Evolutionary conservation across 2,888 invertebrate species (phyloP).

Genomic region (Encarsia formosa): DNA sequence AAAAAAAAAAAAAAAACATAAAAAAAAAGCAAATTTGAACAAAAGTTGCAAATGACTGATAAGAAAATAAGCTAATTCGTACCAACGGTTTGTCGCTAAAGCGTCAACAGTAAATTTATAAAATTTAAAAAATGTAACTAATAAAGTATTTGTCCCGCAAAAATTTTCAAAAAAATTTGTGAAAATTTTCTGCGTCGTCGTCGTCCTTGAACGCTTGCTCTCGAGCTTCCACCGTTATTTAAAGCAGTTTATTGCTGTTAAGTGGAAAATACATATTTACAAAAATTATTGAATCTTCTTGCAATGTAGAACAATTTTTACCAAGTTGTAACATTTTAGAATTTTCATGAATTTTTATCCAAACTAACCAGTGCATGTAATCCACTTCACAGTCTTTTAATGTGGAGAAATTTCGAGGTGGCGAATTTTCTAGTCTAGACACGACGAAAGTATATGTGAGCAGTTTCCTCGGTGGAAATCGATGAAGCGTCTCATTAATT

Average conservation of each 20-base stretch:
- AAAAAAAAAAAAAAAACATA: constrained; percentile 9
- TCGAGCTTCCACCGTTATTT: constrained; percentile 26
- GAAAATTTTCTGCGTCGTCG: constrained; percentile 21
- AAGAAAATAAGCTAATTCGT: constrained; percentile 13
- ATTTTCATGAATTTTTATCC: background rate
- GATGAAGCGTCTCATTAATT: constrained; percentile 23
- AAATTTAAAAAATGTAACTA: constrained; percentile 19
- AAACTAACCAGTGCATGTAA: too few relatives aligned
- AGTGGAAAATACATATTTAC: constrained; percentile 8
- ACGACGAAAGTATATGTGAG: constrained; percentile 24
- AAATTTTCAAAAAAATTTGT: constrained; percentile 15
- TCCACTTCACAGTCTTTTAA: constrained; percentile 16
- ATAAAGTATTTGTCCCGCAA: constrained; percentile 19
- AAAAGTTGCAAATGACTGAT: constrained; percentile 21
- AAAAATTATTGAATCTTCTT: background rate
- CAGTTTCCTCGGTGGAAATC: constrained; percentile 23
- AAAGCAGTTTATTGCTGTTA: constrained; percentile 17
- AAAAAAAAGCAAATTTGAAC: constrained; percentile 18
- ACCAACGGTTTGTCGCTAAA: constrained; percentile 11
- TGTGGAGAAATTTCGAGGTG: constrained; percentile 21
- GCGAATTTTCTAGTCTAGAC: constrained; percentile 29
- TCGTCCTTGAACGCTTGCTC: constrained; percentile 24
- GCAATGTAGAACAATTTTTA: background rate
- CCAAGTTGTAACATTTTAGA: background rate
- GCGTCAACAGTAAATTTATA: constrained; percentile 13